phyloP scores from a whole-genome alignment of 2,888 invertebrate genomes.

The Cancer borealis region DNA sequence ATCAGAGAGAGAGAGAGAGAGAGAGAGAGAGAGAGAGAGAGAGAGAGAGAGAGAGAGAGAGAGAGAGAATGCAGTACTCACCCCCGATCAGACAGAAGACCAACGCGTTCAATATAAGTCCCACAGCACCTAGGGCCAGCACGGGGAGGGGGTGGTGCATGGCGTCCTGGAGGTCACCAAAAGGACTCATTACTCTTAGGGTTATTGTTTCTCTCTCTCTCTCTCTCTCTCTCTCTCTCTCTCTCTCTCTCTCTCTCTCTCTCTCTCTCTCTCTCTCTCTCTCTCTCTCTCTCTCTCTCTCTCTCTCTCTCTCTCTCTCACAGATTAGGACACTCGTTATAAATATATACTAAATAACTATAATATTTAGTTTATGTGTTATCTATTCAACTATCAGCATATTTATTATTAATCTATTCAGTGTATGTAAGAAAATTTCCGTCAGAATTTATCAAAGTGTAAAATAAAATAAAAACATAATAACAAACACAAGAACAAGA shows the following conservation, averaged over 20 bases:
- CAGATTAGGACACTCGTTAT: not conserved
- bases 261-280: conserved; percentile 28
- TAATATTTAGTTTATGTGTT: not conserved
- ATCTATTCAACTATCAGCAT: not conserved
- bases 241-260: not conserved
- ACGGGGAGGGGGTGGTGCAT: conserved; percentile 89
- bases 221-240: conserved; percentile 54
- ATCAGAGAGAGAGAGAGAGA: no score
- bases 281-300: not conserved
- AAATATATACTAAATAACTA: not conserved
- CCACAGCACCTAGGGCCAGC: conserved; percentile 86
- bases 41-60: conserved; percentile 37
- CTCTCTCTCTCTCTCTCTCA: not conserved
- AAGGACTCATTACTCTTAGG: not conserved
- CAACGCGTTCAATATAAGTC: conserved; percentile 87
- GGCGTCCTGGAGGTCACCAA: conserved; percentile 82
- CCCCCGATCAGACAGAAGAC: conserved; percentile 91
- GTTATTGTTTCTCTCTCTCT: conserved; percentile 12
- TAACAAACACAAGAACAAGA: no score
- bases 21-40: no score
- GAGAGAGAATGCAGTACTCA: conserved; percentile 14
- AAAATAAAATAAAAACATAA: no score
- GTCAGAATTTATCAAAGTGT: no score
- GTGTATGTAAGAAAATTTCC: no score
- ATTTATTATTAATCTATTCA: not conserved